Evolutionary conservation across 2,113 vertebrate genomes (phyloP).

Genomic region (Pygoscelis adeliae): DNA sequence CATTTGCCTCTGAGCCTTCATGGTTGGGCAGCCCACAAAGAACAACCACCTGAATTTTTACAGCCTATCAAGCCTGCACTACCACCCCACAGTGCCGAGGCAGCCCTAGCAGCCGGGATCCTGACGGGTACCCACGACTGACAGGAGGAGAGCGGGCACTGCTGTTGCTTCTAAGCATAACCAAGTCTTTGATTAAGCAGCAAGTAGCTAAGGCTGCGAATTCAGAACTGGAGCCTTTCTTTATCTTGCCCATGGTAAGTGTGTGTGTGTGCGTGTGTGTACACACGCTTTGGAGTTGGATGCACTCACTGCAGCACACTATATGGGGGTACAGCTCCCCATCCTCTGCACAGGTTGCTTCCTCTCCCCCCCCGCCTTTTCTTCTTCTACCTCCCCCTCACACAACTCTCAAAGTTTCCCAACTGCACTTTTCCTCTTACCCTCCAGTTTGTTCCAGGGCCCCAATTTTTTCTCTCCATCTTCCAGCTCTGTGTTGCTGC

Average conservation of each 20-base stretch:
- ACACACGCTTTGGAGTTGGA: background rate
- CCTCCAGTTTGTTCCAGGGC: background rate
- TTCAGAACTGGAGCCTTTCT: background rate
- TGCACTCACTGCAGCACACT: background rate
- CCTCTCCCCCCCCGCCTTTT: background rate
- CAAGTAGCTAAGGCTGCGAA: background rate
- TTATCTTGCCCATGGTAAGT: background rate
- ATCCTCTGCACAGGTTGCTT: background rate
- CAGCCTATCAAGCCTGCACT: background rate
- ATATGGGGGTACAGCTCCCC: background rate
- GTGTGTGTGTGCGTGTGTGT: rapidly evolving
- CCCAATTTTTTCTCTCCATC: background rate
- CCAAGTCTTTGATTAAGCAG: background rate
- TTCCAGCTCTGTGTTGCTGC: background rate
- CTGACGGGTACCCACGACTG: background rate
- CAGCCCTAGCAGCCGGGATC: background rate
- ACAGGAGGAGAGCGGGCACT: background rate
- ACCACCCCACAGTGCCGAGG: background rate
- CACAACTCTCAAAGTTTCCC: background rate
- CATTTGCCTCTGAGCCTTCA: background rate
- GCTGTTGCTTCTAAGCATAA: background rate
- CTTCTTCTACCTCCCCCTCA: background rate
- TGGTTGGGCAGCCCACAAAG: background rate
- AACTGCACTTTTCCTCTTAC: background rate
- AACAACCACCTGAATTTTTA: background rate